Conservation (phyloP, 2,797 vertebrate genomes). For the Falco cherrug region DNA sequence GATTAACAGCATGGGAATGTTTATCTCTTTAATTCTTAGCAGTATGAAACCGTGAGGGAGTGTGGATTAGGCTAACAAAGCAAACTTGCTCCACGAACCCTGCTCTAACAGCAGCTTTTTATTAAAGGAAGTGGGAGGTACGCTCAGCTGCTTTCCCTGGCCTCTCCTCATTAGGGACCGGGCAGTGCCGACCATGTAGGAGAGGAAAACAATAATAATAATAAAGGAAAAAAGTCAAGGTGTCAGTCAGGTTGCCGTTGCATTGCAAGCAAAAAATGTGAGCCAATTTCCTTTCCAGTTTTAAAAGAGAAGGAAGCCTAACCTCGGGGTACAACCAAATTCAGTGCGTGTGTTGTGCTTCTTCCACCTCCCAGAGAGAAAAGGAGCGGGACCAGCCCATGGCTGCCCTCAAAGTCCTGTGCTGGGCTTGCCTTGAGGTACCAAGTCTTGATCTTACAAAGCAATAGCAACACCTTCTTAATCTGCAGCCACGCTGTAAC, state of each 20-base stretch:
- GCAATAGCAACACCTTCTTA: neutral
- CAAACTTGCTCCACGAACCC: neutral
- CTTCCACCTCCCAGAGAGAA: neutral
- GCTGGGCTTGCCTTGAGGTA: neutral
- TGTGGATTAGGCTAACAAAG: neutral
- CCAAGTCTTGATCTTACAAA: neutral
- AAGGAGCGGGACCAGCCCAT: neutral
- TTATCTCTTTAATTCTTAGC: neutral
- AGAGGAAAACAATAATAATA: neutral
- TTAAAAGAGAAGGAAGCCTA: neutral
- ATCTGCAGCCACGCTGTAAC: neutral
- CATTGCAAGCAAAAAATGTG: neutral
- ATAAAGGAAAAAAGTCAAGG: neutral
- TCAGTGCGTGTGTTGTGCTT: neutral
- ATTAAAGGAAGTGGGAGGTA: conserved; percentile 1
- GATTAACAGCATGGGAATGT: neutral
- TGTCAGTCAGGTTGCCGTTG: neutral
- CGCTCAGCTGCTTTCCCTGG: neutral
- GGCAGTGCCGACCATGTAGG: neutral
- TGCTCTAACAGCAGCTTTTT: neutral
- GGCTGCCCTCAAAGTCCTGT: neutral
- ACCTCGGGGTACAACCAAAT: neutral
- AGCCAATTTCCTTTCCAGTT: neutral
- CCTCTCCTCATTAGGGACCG: neutral
- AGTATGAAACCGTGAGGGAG: neutral